Base-by-base conservation (phyloP, 2,888 invertebrate genomes). In the Drosophila merina region DNA sequence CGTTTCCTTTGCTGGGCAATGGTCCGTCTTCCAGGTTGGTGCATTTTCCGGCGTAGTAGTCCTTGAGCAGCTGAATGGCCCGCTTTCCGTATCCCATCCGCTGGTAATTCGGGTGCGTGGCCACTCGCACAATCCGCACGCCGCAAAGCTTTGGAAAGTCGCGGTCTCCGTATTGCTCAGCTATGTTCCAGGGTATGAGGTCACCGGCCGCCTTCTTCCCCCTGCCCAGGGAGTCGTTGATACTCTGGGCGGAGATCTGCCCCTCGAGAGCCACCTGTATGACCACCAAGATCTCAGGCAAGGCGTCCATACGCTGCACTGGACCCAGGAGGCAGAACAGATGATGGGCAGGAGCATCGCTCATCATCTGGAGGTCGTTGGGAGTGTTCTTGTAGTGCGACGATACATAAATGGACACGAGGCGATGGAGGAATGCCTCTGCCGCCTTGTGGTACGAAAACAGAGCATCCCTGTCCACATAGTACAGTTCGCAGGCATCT, bases 341-440 rank as follows among this genome's bases (percentile, higher is more conserved):
- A 91, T 98, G 97, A 92, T 99, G 99, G 0, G 98, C 98, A 0
- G 99, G 99, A 12, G 99, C 99, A 92, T 99, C 99, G 10, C 99
- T 98, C 93, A 99, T 94, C 94, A 99, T 95, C 93, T 99, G 99
- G 44, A 99, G 93, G 93, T 99, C 99, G 92, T 99, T 99, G 0
- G 99, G 99, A 60, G 97, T 97, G 93, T 99, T 99, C 95, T 99
- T 99, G 91, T 99, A 99, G 93, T 99, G 99, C 5, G 99, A 99
- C 0, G 99, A 95, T 0, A 99, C 99, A 90, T 98, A 99, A 45
- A 99, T 95, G 10, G 97, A 94, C 76, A 99, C 97, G 8, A 99
- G 91, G 66, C 97, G 93, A 83, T 99, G 98, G 8, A 99, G 93
- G 91, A 99, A 99, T 2, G 95, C 94, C 92, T 97, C 97, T 0